Base-by-base conservation (phyloP, 2,888 invertebrate species). In the Apamea anceps region DNA sequence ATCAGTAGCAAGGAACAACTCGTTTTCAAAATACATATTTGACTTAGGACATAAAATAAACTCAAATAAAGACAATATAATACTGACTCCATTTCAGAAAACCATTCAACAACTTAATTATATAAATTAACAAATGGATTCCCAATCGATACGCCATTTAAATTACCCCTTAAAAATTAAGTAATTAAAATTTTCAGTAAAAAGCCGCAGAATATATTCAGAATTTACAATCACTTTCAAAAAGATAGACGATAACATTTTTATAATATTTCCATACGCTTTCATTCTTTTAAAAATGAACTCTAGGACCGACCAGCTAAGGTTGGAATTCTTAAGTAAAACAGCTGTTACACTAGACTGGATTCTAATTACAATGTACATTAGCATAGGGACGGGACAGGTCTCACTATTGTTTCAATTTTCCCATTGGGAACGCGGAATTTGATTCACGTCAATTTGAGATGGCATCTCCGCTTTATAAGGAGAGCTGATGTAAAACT, bases 361-460 rank as follows among this genome's bases (percentile, higher is more conserved):
- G 66, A 77, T 87, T 85, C 74, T 86, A 89, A 90, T 90, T 85
- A 85, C 81, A 81, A 72, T 67, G 63, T 63, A 66, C 81, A 90
- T 90, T 90, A 89, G 84, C 89, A 89, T 89, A 87, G 79, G 74
- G 77, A 67, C 76, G 81, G 82, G 85, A 81, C 79, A 82, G 81
- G 82, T 88, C 90, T 75, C 89, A 90, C 89, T 84, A 90, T 90
- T 90, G 90, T 89, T 82, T 82, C n/a, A 76, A 67, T 80, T 83
- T 89, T 89, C 90, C 89, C 89, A 90, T 77, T 86, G 85, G 84
- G 75, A 88, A 79, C 76, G 81, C 81, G 87, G 85, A 84, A 90
- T 90, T 90, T 88, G 80, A 86, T 81, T 82, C 81, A 88, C 83
- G 81, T 84, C 78, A 79, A 80, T 82, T 84, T 72, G 63, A 89